phyloP scores from a whole-genome alignment of 2,797 vertebrate genomes.

The Fistularia commersonii region DNA sequence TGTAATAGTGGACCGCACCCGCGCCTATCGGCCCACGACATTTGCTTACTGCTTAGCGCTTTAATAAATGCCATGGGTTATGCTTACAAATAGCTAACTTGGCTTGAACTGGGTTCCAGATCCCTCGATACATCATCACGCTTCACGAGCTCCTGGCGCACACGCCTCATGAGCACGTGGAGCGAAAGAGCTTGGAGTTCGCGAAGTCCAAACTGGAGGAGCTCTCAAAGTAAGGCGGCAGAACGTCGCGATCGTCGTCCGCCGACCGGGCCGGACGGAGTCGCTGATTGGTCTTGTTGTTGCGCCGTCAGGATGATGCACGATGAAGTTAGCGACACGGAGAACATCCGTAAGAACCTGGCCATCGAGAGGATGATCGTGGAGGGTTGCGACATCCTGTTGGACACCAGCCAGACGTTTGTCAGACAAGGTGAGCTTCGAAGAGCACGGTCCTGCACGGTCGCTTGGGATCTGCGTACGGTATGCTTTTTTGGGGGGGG shows the following conservation, averaged over 20 bases:
- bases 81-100: too few relatives aligned
- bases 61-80: too few relatives aligned
- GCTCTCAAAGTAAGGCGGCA: constrained; percentile 74
- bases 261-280: too few relatives aligned
- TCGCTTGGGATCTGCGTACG: too few relatives aligned
- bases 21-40: too few relatives aligned
- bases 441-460: too few relatives aligned
- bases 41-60: too few relatives aligned
- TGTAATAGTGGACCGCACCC: too few relatives aligned
- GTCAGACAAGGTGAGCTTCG: constrained; percentile 86
- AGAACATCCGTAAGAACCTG: constrained; percentile 95
- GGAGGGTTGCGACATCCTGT: constrained; percentile 91
- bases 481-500: too few relatives aligned
- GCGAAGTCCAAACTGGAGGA: constrained; percentile 94
- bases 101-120: too few relatives aligned
- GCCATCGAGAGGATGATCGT: constrained; percentile 95
- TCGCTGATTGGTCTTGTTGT: background rate
- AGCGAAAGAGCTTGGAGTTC: constrained; percentile 92
- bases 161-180: constrained; percentile 90
- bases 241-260: background rate
- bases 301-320: constrained; percentile 86
- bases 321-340: constrained; percentile 94
- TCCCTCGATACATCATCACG: constrained; percentile 94
- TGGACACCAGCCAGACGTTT: constrained; percentile 94
- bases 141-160: constrained; percentile 93